Evolutionary conservation across 2,113 vertebrate genomes (phyloP), one percentile per base, ranked within the genome.

Genomic region (Malaclemys terrapin): DNA sequence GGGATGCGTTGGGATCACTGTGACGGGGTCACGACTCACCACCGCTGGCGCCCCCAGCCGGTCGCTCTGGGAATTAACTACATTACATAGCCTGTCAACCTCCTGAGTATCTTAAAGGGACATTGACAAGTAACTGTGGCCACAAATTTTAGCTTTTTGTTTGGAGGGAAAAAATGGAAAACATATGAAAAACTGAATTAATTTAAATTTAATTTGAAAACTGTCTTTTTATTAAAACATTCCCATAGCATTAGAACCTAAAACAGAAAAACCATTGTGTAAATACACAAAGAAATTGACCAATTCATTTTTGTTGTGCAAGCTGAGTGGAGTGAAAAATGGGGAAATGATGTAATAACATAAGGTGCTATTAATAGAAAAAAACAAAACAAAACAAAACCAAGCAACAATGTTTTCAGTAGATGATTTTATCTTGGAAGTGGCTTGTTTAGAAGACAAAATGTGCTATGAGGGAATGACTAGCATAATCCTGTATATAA

Each of bases 141-240:
- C 93, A 80, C 59, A 89, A 85, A 59, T 79, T 81, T 25, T 82
- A 24, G 76, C 38, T 3, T 81, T 92, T 88, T 88, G 38, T 49
- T 45, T 35, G n/a, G 75, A 45, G 31, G n/a, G 78, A 65, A 90
- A 90, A n/a, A 86, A 94, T 85, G 89, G 49, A 91, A 76, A 95
- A 69, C 5, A 17, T 53, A 81, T 54, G 87, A 91, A 89, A n/a
- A 88, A 22, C 35, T 75, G 9, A 49, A 11, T 75, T 82, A 82
- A 83, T 45, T 45, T 92, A 13, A 56, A 56, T 19, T 19, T 31
- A 20, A 29, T 38, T 59, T 20, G 2, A 72, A 72, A 72, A 38
- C 31, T 38, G 10, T n/a, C n/a, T 38, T 24, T 27, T 54, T 75
- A 84, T 59, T 31, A 31, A 20, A 12, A 19, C 5, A 75, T 17